phyloP scores from a whole-genome alignment of 2,888 invertebrate species.

The Lasioglossum oenotherae region DNA sequence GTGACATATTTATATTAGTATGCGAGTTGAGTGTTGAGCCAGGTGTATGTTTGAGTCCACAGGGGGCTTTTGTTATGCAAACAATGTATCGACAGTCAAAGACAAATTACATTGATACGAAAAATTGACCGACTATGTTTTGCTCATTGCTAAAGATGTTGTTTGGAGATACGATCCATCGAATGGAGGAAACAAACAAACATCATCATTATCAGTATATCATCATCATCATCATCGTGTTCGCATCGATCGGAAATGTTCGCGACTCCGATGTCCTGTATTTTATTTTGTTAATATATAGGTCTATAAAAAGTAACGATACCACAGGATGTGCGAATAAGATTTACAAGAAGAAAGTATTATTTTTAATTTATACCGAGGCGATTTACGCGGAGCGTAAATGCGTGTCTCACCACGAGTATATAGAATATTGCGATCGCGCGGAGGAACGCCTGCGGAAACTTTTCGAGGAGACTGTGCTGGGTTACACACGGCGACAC shows the following conservation, averaged over 20 bases:
- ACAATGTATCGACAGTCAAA: conserved; percentile 30
- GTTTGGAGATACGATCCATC: not conserved
- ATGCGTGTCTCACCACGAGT: conserved; percentile 45
- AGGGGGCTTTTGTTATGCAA: conserved; percentile 46
- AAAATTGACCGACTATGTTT: conserved; percentile 38
- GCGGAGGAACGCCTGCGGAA: conserved; percentile 49
- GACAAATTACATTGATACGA: conserved; percentile 40
- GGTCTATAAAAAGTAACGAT: conserved; percentile 56
- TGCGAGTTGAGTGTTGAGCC: conserved; percentile 52
- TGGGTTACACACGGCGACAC: conserved; percentile 36
- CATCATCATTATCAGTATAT: not conserved
- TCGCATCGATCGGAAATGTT: conserved; percentile 40
- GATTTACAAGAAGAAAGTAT: conserved; percentile 72
- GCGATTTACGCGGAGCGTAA: conserved; percentile 64
- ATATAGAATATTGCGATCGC: conserved; percentile 43
- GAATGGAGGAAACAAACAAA: not conserved
- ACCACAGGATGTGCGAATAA: conserved; percentile 51
- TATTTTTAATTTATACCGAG: conserved; percentile 74
- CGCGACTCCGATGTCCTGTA: conserved; percentile 41
- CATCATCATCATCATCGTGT: not conserved
- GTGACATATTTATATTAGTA: conserved; percentile 50
- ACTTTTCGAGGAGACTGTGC: conserved; percentile 62
- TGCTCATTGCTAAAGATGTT: conserved; percentile 43
- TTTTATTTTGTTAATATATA: conserved; percentile 66
- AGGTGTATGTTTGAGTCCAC: conserved; percentile 48